Evolutionary conservation across 2,888 invertebrate species (phyloP).

Genomic region (Cryptophagus acutangulus): DNA sequence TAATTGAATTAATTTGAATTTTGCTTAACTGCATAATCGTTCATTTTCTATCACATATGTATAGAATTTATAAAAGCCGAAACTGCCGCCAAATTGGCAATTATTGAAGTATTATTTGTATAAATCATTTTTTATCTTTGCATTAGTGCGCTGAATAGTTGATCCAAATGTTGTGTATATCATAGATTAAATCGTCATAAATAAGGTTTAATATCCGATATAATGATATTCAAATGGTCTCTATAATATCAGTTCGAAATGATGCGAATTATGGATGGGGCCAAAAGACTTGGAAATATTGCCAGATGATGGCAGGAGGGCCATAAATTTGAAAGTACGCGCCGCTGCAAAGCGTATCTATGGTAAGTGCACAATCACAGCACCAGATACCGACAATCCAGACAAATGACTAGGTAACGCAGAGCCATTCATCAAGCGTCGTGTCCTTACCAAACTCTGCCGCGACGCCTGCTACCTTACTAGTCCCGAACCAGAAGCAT

Average conservation of each 20-base stretch:
- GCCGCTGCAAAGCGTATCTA: conserved; percentile 29
- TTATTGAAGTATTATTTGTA: too few species aligned
- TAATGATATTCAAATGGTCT: conserved; percentile 15
- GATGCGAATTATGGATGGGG: conserved; percentile 15
- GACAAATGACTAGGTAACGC: conserved; percentile 39
- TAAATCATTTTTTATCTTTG: too few species aligned
- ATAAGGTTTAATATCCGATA: conserved; percentile 10
- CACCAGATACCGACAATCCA: conserved; percentile 36
- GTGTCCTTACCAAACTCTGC: conserved; percentile 20
- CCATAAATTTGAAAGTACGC: conserved; percentile 28
- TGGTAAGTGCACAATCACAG: conserved; percentile 35
- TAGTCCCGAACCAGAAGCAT: background rate
- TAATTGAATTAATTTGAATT: too few species aligned
- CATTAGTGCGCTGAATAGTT: too few species aligned
- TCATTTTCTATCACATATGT: too few species aligned
- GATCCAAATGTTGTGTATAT: conserved; percentile 3
- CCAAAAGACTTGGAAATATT: conserved; percentile 15
- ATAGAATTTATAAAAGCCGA: too few species aligned
- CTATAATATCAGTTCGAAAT: conserved; percentile 11
- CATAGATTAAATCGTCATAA: conserved; percentile 14
- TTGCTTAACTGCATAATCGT: too few species aligned
- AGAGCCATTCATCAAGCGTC: conserved; percentile 34
- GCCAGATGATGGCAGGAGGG: conserved; percentile 22
- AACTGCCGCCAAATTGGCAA: too few species aligned
- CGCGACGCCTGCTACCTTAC: conserved; percentile 11